phyloP scores from a whole-genome alignment of 1,140 invertebrate genomes.

The Diorhabda sublineata region DNA sequence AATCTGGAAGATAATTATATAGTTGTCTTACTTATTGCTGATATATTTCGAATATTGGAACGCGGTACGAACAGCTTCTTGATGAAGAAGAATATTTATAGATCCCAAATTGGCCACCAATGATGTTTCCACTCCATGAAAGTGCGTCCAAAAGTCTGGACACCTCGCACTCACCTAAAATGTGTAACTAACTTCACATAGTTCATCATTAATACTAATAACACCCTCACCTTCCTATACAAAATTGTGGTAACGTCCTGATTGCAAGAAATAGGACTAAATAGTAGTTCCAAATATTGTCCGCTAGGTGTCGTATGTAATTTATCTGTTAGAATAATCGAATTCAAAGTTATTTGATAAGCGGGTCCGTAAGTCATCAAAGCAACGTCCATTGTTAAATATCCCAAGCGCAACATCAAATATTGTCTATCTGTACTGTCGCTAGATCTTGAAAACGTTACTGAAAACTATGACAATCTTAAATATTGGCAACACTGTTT shows the following conservation, averaged over 20 bases:
- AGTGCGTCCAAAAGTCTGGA: constrained; percentile 77
- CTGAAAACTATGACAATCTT: constrained; percentile 33
- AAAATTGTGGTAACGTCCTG: constrained; percentile 67
- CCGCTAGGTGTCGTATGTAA: constrained; percentile 69
- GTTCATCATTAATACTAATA: no score
- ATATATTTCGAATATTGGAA: constrained; percentile 59
- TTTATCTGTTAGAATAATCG: constrained; percentile 74
- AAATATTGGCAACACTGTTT: not conserved
- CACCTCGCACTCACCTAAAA: constrained; percentile 70
- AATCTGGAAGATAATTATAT: not conserved
- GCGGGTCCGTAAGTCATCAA: constrained; percentile 77
- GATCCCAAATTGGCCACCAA: constrained; percentile 65
- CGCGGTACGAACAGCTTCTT: constrained; percentile 67
- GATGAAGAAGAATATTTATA: constrained; percentile 64
- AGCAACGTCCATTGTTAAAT: constrained; percentile 68
- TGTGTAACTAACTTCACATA: not conserved
- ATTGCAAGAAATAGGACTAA: constrained; percentile 51
- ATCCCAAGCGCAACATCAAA: constrained; percentile 67
- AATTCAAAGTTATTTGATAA: constrained; percentile 67
- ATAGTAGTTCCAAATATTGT: constrained; percentile 73
- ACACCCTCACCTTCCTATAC: constrained; percentile 65
- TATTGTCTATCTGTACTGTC: constrained; percentile 69
- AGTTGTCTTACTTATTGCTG: constrained; percentile 45
- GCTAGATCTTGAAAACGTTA: constrained; percentile 55
- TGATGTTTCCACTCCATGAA: constrained; percentile 76